A percentile compares a stretch with the other conserved stretches of the same genome.
phyloP scores from a whole-genome alignment of 2,797 vertebrate genomes.

The Oreochromis mossambicus region DNA sequence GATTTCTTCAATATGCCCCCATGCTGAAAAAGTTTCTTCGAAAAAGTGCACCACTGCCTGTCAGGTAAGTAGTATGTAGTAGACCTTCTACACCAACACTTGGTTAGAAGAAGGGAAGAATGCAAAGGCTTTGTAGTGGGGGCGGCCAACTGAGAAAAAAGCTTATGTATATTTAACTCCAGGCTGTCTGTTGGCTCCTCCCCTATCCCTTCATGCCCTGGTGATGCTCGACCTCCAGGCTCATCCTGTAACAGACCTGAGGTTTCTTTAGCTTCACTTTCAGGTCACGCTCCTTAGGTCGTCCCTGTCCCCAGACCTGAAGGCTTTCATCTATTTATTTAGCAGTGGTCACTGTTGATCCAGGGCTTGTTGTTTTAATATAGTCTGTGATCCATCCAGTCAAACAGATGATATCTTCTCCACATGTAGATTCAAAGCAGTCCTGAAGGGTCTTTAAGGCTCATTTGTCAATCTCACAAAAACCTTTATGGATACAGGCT shows the following conservation, averaged over 20 bases:
- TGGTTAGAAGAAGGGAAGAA: not conserved
- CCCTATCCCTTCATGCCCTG: not conserved
- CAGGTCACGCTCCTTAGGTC: not conserved
- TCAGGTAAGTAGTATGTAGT: not conserved
- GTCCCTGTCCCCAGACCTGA: not conserved
- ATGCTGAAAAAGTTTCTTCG: no score
- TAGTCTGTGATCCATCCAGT: not conserved
- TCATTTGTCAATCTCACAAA: not conserved
- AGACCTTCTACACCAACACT: not conserved
- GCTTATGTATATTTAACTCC: not conserved
- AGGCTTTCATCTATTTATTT: not conserved
- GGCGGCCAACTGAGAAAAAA: not conserved
- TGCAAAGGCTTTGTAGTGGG: not conserved
- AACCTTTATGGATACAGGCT: not conserved
- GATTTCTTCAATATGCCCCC: not conserved
- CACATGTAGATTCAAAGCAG: not conserved
- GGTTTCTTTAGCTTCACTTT: not conserved
- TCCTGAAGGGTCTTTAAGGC: not conserved
- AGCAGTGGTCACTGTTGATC: not conserved
- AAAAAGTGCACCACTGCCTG: not conserved
- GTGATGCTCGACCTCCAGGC: not conserved
- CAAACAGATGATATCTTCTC: not conserved
- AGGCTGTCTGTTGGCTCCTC: not conserved
- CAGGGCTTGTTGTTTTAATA: not conserved
- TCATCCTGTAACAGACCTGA: not conserved